These are phyloP conservation scores for Ceriagrion tenellum DNA, from an alignment of 2,888 invertebrate genomes.

Conservation along the genomic window DNA sequence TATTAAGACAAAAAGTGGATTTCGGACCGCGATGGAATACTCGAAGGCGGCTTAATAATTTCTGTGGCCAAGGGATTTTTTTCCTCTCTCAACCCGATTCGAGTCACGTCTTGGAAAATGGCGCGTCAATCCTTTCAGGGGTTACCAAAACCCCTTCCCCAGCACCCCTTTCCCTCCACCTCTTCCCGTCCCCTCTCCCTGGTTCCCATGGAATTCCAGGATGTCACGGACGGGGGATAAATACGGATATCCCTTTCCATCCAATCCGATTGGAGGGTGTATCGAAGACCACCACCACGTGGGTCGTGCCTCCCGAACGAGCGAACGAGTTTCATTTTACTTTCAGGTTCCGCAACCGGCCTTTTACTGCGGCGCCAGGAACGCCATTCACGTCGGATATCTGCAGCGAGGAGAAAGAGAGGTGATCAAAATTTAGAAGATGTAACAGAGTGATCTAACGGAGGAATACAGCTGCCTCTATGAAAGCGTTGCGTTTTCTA, in stretches of 20 bases:
- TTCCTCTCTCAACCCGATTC: not conserved
- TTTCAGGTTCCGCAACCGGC: not conserved
- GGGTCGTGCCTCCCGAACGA: not conserved
- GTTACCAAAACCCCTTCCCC: not conserved
- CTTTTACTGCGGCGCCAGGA: too few relatives aligned
- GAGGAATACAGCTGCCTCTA: too few relatives aligned
- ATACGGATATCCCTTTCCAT: constrained; percentile 17
- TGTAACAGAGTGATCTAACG: too few relatives aligned
- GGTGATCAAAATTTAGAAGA: too few relatives aligned
- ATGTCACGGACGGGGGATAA: not conserved
- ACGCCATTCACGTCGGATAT: too few relatives aligned
- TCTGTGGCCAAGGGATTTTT: not conserved
- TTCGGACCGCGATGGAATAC: not conserved
- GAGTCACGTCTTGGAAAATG: constrained; percentile 51
- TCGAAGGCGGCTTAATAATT: constrained; percentile 48
- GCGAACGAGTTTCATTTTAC: not conserved
- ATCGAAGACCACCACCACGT: not conserved
- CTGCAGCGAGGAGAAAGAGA: too few relatives aligned
- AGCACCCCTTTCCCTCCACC: not conserved
- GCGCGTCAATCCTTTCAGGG: constrained; percentile 16
- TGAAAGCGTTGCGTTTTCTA: too few relatives aligned
- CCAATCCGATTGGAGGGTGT: not conserved
- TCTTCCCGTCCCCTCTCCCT: not conserved
- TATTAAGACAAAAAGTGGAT: constrained; percentile 2
- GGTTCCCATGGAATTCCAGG: not conserved